A percentile compares a stretch with the other conserved stretches of the same genome.
Evolutionary conservation across 1,140 invertebrate species (phyloP).

Genomic region (Meloidogyne chitwoodi): DNA sequence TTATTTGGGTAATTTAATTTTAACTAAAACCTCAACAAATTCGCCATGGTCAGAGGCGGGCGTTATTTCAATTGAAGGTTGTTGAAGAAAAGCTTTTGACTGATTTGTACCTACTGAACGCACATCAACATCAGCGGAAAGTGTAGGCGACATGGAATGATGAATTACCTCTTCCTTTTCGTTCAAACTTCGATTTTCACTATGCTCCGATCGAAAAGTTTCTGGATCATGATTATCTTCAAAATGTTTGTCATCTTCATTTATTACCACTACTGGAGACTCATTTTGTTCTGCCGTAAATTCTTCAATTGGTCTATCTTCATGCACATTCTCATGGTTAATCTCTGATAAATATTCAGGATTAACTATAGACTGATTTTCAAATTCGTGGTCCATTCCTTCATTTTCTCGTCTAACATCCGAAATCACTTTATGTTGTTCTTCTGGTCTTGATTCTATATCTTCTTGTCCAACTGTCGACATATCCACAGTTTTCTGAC

Average conservation of each 20-base stretch:
- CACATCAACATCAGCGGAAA: background rate
- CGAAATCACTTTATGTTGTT: background rate
- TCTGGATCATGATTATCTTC: background rate
- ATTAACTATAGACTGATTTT: background rate
- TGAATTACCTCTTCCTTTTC: background rate
- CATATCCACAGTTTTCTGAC: background rate
- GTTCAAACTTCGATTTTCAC: background rate
- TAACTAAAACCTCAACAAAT: conserved; percentile 5
- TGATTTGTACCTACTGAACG: background rate
- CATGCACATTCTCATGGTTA: background rate
- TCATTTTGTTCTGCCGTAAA: background rate
- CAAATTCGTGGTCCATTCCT: background rate
- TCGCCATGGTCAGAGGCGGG: conserved; percentile 35
- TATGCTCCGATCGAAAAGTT: background rate
- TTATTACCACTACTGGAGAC: background rate
- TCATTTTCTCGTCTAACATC: background rate
- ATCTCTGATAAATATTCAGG: background rate
- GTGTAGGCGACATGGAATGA: background rate
- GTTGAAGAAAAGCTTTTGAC: background rate
- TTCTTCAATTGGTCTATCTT: background rate
- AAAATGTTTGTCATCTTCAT: background rate
- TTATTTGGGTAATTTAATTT: background rate
- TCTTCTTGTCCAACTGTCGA: background rate
- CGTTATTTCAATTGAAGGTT: conserved; percentile 40
- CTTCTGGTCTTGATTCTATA: background rate